A percentile compares a stretch with the other conserved stretches of the same genome.
phyloP scores from a whole-genome alignment of 2,113 vertebrate species.

The Aramus guarauna region DNA sequence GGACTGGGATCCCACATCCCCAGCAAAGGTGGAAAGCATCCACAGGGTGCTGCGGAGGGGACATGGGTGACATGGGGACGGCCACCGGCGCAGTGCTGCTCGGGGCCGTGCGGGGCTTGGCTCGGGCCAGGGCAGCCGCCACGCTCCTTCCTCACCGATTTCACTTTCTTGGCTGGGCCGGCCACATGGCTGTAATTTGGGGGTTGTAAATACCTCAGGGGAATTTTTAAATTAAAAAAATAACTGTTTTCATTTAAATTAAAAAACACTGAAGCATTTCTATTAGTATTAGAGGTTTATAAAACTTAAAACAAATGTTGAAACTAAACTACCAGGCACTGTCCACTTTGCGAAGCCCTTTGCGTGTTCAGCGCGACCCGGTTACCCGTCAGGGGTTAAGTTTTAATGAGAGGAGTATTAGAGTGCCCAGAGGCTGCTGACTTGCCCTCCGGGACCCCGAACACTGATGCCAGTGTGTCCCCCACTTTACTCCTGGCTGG shows the following conservation, averaged over 20 bases:
- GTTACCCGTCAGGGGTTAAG: neutral
- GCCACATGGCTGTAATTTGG: constrained; percentile 49
- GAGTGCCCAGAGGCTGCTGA: neutral
- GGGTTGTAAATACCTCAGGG: constrained; percentile 45
- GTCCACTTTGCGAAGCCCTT: neutral
- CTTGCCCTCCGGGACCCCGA: too few species aligned
- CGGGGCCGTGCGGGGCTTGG: neutral
- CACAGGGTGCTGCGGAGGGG: neutral
- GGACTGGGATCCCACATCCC: neutral
- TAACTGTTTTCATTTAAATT: constrained; percentile 29
- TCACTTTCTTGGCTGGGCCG: neutral
- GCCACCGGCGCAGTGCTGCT: neutral
- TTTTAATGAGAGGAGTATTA: neutral
- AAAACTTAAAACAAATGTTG: constrained; percentile 16
- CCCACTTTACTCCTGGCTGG: neutral
- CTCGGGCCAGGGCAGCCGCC: neutral
- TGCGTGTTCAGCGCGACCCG: accelerated
- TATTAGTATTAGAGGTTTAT: constrained; percentile 17
- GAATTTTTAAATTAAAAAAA: constrained; percentile 34
- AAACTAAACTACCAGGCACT: neutral
- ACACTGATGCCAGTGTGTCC: accelerated
- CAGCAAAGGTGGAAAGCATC: neutral
- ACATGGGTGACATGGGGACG: neutral
- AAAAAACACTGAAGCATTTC: neutral
- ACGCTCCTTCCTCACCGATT: neutral